Evolutionary conservation across 2,113 vertebrate species (phyloP).

Genomic region (Galeopterus variegatus): DNA sequence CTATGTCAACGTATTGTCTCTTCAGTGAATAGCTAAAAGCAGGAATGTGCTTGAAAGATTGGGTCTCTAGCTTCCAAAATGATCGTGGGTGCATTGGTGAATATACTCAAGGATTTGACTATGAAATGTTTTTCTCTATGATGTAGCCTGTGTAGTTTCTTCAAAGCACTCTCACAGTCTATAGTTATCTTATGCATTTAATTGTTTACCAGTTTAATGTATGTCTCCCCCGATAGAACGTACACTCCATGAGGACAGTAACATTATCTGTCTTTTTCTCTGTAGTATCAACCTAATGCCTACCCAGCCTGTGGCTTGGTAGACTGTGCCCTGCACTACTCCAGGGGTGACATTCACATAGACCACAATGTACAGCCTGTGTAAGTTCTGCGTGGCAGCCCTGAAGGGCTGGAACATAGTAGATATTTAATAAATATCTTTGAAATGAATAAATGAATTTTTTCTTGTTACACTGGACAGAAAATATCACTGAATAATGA

Average conservation of each 20-base stretch:
- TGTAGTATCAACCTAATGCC: neutral
- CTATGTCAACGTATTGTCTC: neutral
- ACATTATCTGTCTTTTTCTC: neutral
- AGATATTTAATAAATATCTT: constrained; percentile 8
- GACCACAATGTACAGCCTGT: neutral
- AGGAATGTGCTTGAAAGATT: neutral
- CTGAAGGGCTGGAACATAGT: neutral
- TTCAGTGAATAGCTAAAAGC: neutral
- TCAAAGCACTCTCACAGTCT: neutral
- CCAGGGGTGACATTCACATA: neutral
- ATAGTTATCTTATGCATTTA: neutral
- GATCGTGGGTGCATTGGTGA: neutral
- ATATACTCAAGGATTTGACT: neutral
- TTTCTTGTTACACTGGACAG: neutral
- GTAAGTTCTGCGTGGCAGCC: neutral
- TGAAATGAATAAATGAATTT: neutral
- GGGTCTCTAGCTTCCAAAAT: neutral
- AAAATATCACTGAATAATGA: constrained; percentile 4
- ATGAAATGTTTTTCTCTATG: neutral
- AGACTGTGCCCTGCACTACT: neutral
- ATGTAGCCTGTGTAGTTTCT: neutral
- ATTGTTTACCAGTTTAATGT: neutral
- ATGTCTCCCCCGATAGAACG: neutral
- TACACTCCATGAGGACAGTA: neutral
- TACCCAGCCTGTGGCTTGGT: neutral